phyloP scores from a whole-genome alignment of 2,797 vertebrate genomes.

The Xiphophorus birchmanni region DNA sequence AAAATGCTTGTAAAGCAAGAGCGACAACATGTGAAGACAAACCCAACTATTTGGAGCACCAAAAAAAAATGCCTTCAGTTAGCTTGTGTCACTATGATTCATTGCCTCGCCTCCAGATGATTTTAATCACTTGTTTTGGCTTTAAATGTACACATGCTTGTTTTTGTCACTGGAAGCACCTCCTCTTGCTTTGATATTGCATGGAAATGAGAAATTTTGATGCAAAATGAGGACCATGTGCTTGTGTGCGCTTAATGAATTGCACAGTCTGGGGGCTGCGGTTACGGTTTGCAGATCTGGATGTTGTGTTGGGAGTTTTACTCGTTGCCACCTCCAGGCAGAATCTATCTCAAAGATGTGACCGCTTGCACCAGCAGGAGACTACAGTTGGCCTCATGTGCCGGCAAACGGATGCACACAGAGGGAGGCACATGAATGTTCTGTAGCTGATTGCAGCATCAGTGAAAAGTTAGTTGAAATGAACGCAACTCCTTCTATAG shows the following conservation, averaged over 20 bases:
- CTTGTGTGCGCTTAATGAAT: conserved; percentile 89
- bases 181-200: conserved; percentile 87
- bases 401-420: conserved; percentile 22
- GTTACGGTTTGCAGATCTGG: conserved; percentile 79
- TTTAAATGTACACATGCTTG: conserved; percentile 88
- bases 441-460: conserved; percentile 32
- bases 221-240: conserved; percentile 95
- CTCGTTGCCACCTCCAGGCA: conserved; percentile 72
- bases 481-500: conserved; percentile 13
- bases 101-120: conserved; percentile 86
- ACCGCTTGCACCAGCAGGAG: conserved; percentile 63
- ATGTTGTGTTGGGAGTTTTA: conserved; percentile 71
- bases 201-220: conserved; percentile 91
- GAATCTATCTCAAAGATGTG: conserved; percentile 63
- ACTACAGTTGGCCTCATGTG: conserved; percentile 48
- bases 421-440: conserved; percentile 17
- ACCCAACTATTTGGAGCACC: conserved; percentile 74
- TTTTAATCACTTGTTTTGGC: conserved; percentile 90
- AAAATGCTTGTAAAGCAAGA: conserved; percentile 52
- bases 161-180: conserved; percentile 82
- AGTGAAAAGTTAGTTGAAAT: conserved; percentile 45
- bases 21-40: conserved; percentile 65
- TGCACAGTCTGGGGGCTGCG: conserved; percentile 82
- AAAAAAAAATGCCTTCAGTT: conserved; percentile 54
- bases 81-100: conserved; percentile 88